Conservation (phyloP, 2,888 invertebrate species). For the Aethes cnicana region DNA sequence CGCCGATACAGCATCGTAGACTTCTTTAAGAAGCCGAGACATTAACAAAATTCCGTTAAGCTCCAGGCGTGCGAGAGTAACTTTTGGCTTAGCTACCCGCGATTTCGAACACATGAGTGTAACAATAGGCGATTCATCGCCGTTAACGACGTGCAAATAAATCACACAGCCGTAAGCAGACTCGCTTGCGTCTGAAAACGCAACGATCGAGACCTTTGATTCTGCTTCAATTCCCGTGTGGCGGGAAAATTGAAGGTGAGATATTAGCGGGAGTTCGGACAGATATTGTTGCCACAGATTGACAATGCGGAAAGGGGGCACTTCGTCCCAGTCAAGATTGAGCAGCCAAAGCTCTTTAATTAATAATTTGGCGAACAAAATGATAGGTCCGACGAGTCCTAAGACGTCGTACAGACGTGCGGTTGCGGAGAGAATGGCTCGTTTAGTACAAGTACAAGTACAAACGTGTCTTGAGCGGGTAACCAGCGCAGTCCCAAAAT, state of each 20-base stretch:
- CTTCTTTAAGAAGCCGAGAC: conserved; percentile 8
- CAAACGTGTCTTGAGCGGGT: conserved; percentile 27
- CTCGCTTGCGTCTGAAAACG: conserved; percentile 26
- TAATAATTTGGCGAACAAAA: conserved; percentile 27
- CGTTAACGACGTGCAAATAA: conserved; percentile 19
- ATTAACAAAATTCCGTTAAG: conserved; percentile 19
- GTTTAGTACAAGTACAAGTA: conserved; percentile 23
- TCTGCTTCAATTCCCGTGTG: conserved; percentile 13
- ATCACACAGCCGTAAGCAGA: conserved; percentile 15
- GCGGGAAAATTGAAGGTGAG: conserved; percentile 9
- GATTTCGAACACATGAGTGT: conserved; percentile 28
- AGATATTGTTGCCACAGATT: conserved; percentile 14
- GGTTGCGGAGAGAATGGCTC: conserved; percentile 24
- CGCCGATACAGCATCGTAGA: conserved; percentile 15
- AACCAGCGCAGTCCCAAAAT: conserved; percentile 18
- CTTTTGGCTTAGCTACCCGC: conserved; percentile 20
- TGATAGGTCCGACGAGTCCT: conserved; percentile 28
- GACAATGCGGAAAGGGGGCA: conserved; percentile 3
- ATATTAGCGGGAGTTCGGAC: conserved; percentile 16
- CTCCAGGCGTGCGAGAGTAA: conserved; percentile 26
- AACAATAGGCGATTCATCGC: conserved; percentile 14
- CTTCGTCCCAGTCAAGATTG: conserved; percentile 23
- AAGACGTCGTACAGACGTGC: conserved; percentile 27
- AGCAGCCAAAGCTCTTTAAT: conserved; percentile 27
- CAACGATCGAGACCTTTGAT: conserved; percentile 7